These are phyloP conservation scores for Trichopoda pennipes DNA, from an alignment of 2,888 invertebrate species.

Conservation along the genomic window DNA sequence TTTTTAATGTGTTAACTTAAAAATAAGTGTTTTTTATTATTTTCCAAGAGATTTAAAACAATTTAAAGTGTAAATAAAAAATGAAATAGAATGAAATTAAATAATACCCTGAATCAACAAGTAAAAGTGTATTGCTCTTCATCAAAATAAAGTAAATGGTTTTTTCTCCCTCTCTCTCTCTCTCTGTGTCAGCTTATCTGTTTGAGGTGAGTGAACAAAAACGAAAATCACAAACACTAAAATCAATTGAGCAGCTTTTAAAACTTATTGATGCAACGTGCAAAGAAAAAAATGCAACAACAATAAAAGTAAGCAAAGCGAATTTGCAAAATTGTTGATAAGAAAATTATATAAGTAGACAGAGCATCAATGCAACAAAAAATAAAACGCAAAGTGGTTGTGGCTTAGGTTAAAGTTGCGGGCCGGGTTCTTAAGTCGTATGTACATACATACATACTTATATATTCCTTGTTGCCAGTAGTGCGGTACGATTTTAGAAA, in stretches of 20 bases:
- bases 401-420: too few species aligned
- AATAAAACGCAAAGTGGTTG: too few species aligned
- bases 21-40: too few species aligned
- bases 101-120: conserved; percentile 40
- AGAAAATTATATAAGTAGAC: neutral
- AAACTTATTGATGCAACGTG: conserved; percentile 34
- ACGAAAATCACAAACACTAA: neutral
- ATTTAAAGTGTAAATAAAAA: neutral
- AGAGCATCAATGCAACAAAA: too few species aligned
- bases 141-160: conserved; percentile 4
- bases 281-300: neutral
- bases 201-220: neutral
- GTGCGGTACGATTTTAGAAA: too few species aligned
- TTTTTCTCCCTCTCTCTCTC: neutral
- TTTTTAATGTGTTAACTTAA: too few species aligned
- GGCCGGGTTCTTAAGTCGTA: too few species aligned
- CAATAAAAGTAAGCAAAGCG: conserved; percentile 3
- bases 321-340: conserved; percentile 8
- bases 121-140: conserved; percentile 33
- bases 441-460: too few species aligned
- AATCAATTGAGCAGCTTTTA: conserved; percentile 8
- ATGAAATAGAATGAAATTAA: conserved; percentile 1
- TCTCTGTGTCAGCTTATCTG: neutral
- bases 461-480: too few species aligned
- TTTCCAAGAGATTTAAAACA: too few species aligned